Evolutionary conservation across 2,113 vertebrate genomes (phyloP).

Genomic region (Phainopepla nitens): DNA sequence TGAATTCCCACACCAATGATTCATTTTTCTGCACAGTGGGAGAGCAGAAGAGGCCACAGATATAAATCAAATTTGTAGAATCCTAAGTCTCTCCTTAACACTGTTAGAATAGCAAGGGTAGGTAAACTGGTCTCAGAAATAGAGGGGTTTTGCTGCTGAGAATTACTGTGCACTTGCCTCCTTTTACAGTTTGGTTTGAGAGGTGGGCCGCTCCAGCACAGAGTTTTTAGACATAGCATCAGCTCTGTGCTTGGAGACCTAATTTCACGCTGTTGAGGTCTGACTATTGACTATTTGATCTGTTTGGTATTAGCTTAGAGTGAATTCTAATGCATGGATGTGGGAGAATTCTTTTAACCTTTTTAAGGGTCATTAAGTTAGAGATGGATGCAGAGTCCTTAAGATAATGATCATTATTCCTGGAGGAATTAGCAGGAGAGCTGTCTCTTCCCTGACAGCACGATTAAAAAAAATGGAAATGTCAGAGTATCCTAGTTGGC

Average conservation of each 20-base stretch:
- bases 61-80: not conserved
- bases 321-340: not conserved
- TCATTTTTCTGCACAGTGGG: not conserved
- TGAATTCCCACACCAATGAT: not conserved
- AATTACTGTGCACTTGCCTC: not conserved
- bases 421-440: not conserved
- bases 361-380: not conserved
- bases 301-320: not conserved
- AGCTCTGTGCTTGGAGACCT: not conserved
- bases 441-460: not conserved
- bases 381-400: not conserved
- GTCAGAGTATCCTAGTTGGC: not conserved
- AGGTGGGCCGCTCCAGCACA: not conserved
- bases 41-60: not conserved
- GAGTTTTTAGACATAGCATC: not conserved
- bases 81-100: not conserved
- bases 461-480: not conserved
- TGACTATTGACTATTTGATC: not conserved
- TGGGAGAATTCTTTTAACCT: not conserved
- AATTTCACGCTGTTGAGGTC: rapidly evolving
- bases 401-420: not conserved
- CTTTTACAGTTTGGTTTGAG: not conserved
- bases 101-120: not conserved
- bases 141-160: not conserved
- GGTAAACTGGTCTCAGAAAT: not conserved